Percentiles rank a stretch among this genome's conserved stretches.
phyloP scores from a whole-genome alignment of 2,888 invertebrate species.

The Blera fallax region DNA sequence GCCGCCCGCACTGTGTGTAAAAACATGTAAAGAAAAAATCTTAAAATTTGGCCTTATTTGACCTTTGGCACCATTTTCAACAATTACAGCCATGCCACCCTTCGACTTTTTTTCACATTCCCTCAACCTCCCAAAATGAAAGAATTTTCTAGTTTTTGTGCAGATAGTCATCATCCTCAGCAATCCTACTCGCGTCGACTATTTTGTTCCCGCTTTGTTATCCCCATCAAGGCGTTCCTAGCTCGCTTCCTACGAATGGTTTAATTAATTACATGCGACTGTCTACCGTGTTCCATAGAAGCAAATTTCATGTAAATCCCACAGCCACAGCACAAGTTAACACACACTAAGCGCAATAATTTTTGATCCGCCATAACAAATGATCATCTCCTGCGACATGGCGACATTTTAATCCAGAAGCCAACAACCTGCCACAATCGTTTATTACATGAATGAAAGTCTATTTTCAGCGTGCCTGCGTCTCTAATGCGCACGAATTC shows the following conservation, averaged over 20 bases:
- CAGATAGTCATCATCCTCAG: not conserved
- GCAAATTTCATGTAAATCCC: constrained; percentile 36
- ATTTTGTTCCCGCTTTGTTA: constrained; percentile 1
- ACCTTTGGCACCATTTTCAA: too few relatives aligned
- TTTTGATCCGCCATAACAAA: constrained; percentile 70
- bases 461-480: constrained; percentile 51
- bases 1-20: too few relatives aligned
- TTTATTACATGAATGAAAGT: constrained; percentile 68
- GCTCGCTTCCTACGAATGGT: not conserved
- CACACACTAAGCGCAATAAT: constrained; percentile 47
- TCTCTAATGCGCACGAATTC: constrained; percentile 39
- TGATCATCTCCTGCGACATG: constrained; percentile 68
- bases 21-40: too few relatives aligned
- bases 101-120: too few relatives aligned
- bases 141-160: not conserved
- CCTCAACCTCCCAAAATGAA: too few relatives aligned
- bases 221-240: constrained; percentile 4
- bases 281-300: constrained; percentile 29
- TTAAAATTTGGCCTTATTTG: too few relatives aligned
- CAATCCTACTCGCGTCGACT: not conserved
- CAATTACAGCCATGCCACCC: too few relatives aligned
- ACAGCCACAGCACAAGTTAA: not conserved
- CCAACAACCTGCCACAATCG: constrained; percentile 73
- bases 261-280: constrained; percentile 59
- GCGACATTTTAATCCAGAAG: constrained; percentile 73